Base-by-base conservation (phyloP, 2,113 vertebrate genomes). In the Ammodytes marinus region DNA sequence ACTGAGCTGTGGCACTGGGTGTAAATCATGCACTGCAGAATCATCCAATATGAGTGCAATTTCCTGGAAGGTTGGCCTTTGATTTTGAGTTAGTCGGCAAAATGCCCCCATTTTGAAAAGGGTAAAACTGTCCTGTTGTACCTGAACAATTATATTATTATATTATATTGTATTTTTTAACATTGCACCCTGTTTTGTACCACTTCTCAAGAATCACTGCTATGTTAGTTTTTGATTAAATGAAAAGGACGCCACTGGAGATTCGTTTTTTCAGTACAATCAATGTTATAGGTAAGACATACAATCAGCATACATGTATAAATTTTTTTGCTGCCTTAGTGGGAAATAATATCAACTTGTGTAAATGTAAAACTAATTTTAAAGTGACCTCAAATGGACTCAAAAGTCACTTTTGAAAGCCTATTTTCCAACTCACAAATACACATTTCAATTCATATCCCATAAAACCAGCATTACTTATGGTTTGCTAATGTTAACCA, bases 21-120 rank as follows among this genome's bases (percentile, higher is more conserved):
- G 6, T 64, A 46, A 64, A 46, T 47, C 11, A 35, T 3, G 1
- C 1, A 2, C n/a, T 52, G 14, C 15, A 54, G 35, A 50, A 39
- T 68, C 14, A 3, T 52, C 47, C 27, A 17, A 17, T 35, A 66
- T 17, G 6, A 49, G 46, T 49, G 8, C 35, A 68, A 40, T 68
- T 67, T 67, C 65, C 52, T n/a, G 14, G 13, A 65, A 47, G 64
- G 47, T 37, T 53, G 8, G 15, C 37, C 17, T 69, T 69, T 53
- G 49, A 7, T 69, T 64, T 53, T 19, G 0, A 10, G 37, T 54
- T 69, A 53, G 35, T 42, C 66, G 15, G 40, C 40, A n/a, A 59
- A 49, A 59, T 59, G 15, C 42, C 1, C 13, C 8, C 13, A 55
- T 70, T 57, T 46, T 0, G 6, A 58, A n/a, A 42, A 39, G 17